phyloP scores from a whole-genome alignment of 2,797 vertebrate species.

The Alauda arvensis region DNA sequence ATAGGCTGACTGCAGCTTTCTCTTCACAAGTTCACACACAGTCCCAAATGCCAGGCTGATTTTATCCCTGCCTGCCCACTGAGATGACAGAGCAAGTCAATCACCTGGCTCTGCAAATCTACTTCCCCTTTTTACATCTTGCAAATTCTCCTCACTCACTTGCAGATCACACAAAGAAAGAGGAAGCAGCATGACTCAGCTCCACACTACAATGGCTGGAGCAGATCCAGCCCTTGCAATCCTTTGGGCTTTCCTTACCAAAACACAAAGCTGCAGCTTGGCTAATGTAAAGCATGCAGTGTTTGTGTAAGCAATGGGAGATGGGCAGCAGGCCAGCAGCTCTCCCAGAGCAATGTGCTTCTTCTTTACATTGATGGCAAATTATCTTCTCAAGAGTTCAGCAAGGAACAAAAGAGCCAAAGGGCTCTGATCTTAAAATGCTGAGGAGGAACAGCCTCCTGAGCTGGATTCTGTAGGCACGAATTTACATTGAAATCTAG shows the following conservation, averaged over 20 bases:
- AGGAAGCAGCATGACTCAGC: slow-evolving; percentile 62
- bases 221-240: slow-evolving; percentile 35
- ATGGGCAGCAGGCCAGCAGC: slow-evolving; percentile 39
- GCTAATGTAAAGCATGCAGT: slow-evolving; percentile 49
- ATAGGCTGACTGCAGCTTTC: not conserved
- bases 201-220: slow-evolving; percentile 53
- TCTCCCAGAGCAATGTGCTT: not conserved
- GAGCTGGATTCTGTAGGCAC: not conserved
- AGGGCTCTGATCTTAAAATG: not conserved
- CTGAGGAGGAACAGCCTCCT: not conserved
- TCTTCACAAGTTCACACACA: not conserved
- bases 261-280: slow-evolving; percentile 41
- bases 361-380: not conserved
- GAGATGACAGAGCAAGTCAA: not conserved
- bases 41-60: not conserved
- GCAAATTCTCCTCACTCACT: slow-evolving; percentile 34
- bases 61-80: not conserved
- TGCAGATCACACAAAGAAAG: slow-evolving; percentile 24
- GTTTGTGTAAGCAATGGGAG: slow-evolving; percentile 29
- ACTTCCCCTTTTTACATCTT: slow-evolving; percentile 9
- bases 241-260: slow-evolving; percentile 51
- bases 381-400: not conserved
- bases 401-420: not conserved
- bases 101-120: not conserved
- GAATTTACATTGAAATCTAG: not conserved